Base-by-base conservation (phyloP, 2,113 vertebrate species). In the Charadrius vociferus region DNA sequence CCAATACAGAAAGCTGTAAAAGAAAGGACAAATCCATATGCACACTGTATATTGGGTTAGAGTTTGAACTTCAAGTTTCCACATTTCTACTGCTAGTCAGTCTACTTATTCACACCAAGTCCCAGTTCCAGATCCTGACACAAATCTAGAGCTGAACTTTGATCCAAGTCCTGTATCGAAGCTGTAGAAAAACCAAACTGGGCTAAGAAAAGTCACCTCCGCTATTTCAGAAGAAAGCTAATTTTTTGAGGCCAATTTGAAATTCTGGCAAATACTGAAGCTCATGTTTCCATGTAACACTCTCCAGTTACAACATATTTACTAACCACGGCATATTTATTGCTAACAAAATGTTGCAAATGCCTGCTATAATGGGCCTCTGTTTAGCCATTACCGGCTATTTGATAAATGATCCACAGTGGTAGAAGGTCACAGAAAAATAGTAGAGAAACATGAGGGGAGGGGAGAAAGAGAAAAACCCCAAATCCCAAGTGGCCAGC, bases 381-480 rank as follows among this genome's bases (percentile, higher is more conserved):
- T 94, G 34, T 63, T 85, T 72, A 58, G 78, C 81, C 39, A 15
- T 65, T 72, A n/a, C 27, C 29, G 78, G 30, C 36, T 90, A 14
- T 29, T 80, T 73, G 62, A 77, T 56, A 80, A 73, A 88, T 32
- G 45, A 66, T 62, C 53, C 91, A 43, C 5, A 1, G 50, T 70
- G 37, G 43, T 83, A 63, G 43, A 34, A 89, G 70, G 91, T 59
- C 72, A 81, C 34, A n/a, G 49, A 79, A 73, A 49, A 90, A 26
- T 5, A 68, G 37, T 0, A 91, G 41, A 71, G 59, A 62, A 94
- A 92, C 22, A 16, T 10, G 9, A 30, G 1, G 10, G 23, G 2
- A 23, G 15, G 30, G 5, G 2, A 21, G 5, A 5, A n/a, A 36
- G 22, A 9, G 4, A 21, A 50, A 49, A 34, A 19, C 0, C 26